Evolutionary conservation across 2,888 invertebrate species (phyloP).

Genomic region (Hartigia nigra): DNA sequence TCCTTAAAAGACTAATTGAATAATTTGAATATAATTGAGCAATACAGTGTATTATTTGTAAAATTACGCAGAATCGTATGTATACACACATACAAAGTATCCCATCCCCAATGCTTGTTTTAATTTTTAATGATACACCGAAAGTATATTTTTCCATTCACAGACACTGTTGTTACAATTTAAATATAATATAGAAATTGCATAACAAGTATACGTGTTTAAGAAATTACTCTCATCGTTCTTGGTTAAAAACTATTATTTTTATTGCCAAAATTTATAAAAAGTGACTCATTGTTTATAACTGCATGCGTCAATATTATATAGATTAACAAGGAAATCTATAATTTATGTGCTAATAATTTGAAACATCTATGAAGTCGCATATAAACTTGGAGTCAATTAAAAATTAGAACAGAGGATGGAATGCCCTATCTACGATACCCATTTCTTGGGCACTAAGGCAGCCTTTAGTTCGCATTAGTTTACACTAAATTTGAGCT

Average conservation of each 20-base stretch:
- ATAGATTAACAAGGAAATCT: not conserved
- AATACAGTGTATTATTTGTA: constrained; percentile 15
- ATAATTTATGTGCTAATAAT: not conserved
- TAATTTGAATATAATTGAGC: constrained; percentile 19
- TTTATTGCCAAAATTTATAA: not conserved
- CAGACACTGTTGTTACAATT: not conserved
- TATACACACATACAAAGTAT: constrained; percentile 1
- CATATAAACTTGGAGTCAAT: not conserved
- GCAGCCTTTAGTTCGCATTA: constrained; percentile 15
- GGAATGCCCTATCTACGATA: constrained; percentile 12
- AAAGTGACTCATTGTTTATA: not conserved
- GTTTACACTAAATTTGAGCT: constrained; percentile 16
- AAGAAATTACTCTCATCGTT: no score
- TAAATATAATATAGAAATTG: not conserved
- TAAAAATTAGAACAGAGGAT: constrained; percentile 1
- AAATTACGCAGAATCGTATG: constrained; percentile 11
- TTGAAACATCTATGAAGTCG: not conserved
- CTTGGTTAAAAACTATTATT: not conserved
- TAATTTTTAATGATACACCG: not conserved
- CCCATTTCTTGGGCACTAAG: constrained; percentile 15
- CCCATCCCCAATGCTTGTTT: not conserved
- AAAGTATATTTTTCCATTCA: not conserved
- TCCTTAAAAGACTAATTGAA: constrained; percentile 12
- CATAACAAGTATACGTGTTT: no score
- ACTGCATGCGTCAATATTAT: not conserved